Base-by-base conservation (phyloP, 53 echinoderm and acorn worm species). In the Holothuria leucospilota region DNA sequence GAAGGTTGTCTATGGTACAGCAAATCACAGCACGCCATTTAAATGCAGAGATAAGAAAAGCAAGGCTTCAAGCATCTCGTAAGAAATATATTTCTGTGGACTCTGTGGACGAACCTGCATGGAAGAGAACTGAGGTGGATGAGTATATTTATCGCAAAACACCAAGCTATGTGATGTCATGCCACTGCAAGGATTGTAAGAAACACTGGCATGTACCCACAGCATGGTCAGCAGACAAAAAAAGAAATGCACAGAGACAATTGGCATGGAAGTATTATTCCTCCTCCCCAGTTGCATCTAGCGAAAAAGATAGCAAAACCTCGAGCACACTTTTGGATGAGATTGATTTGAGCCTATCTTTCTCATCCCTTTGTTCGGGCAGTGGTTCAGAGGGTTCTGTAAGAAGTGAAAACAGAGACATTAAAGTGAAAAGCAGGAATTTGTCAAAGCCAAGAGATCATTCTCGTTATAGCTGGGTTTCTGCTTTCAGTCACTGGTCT, bases 111-210 rank as follows among this genome's bases (percentile, higher is more conserved):
- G 18, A 38, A 20, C 70, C 41, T 14, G 21, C 39, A 41, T n/a
- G 21, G 18, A 46, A 39, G 4, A 39, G 16, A 38, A 20, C 16
- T 18, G 52, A 42, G 8, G 0, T 13, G 16, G 49, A 75, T 49
- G 51, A 13, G 0, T 75, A 51, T 24, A 52, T 75, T 51, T 75
- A 75, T 51, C 75, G 27, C 51, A 49, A 75, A 11, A 75, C 75
- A n/a, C 75, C 75, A 26, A 75, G 75, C 25, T 75, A 75, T 51
- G 75, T 75, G 13, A 75, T 75, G 75, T 75, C 75, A 4, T 75
- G 75, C 26, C 23, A 52, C 51, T 75, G 75, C 23, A 20, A 27
- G n/a, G 15, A 51, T 11, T 75, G 75, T 16, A 75, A 75, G 51
- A 75, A 52, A 25, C 75, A 75, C 75, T 75, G 75, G 75, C 46